Percentiles rank a stretch among this genome's conserved stretches.
phyloP scores from a whole-genome alignment of 2,113 vertebrate genomes.

The Sapayoa aenigma region DNA sequence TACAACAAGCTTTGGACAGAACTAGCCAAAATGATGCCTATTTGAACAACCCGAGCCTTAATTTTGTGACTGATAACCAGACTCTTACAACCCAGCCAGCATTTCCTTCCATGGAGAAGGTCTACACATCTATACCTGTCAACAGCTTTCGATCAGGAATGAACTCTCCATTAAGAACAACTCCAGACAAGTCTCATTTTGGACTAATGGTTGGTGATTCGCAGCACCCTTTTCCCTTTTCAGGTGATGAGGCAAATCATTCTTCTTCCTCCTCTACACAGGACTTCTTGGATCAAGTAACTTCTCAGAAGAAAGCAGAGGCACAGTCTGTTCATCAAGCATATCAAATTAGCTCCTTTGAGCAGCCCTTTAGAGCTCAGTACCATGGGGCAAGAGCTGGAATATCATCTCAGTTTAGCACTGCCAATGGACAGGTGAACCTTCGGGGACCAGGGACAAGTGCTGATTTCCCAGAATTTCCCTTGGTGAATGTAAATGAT shows the following conservation, averaged over 20 bases:
- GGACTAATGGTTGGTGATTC: slow-evolving; percentile 95
- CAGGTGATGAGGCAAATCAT: slow-evolving; percentile 93
- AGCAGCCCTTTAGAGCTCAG: slow-evolving; percentile 94
- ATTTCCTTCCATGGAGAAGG: slow-evolving; percentile 93
- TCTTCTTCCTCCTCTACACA: slow-evolving; percentile 89
- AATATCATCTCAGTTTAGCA: slow-evolving; percentile 89
- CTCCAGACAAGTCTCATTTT: slow-evolving; percentile 95
- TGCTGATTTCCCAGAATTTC: slow-evolving; percentile 95
- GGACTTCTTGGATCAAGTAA: slow-evolving; percentile 96
- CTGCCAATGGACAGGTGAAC: slow-evolving; percentile 95
- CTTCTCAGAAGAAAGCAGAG: slow-evolving; percentile 94
- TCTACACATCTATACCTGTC: slow-evolving; percentile 88
- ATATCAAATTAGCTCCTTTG: slow-evolving; percentile 95
- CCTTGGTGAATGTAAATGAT: slow-evolving; percentile 93
- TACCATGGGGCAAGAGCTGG: slow-evolving; percentile 89
- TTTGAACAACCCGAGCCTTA: slow-evolving; percentile 95
- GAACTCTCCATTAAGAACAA: slow-evolving; percentile 91
- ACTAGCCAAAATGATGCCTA: slow-evolving; percentile 99
- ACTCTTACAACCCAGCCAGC: slow-evolving; percentile 88
- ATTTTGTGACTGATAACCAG: slow-evolving; percentile 92
- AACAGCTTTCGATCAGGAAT: slow-evolving; percentile 90
- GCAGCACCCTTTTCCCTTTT: slow-evolving; percentile 96
- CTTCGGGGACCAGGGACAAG: slow-evolving; percentile 87
- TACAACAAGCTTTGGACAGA: slow-evolving; percentile 97
- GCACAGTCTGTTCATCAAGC: slow-evolving; percentile 91